phyloP scores from a whole-genome alignment of 2,888 invertebrate genomes.

The Acleris holmiana region DNA sequence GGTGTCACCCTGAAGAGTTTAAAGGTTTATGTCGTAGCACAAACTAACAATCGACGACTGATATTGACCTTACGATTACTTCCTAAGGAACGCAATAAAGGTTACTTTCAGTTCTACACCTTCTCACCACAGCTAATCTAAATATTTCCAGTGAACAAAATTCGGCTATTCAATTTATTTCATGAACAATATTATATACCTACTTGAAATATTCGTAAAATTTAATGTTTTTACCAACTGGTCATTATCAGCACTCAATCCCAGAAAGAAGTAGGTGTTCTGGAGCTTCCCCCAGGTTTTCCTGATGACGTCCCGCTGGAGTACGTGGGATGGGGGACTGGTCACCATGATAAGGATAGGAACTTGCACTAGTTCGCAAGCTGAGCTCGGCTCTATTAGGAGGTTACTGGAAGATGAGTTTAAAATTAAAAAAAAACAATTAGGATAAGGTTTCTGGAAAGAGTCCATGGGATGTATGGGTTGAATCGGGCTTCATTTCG shows the following conservation, averaged over 20 bases:
- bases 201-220: too few relatives aligned
- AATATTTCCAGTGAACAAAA: too few relatives aligned
- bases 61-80: too few relatives aligned
- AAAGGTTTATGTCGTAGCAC: not conserved
- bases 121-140: too few relatives aligned
- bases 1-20: constrained; percentile 57
- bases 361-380: constrained; percentile 48
- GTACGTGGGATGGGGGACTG: constrained; percentile 78
- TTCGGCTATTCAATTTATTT: too few relatives aligned
- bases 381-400: constrained; percentile 63
- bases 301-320: constrained; percentile 82
- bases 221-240: constrained; percentile 51
- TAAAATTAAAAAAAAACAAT: not conserved
- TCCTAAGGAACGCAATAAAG: too few relatives aligned
- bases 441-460: too few relatives aligned
- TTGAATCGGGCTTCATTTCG: too few relatives aligned
- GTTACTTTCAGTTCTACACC: too few relatives aligned
- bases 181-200: too few relatives aligned
- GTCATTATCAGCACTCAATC: constrained; percentile 61
- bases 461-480: too few relatives aligned
- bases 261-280: constrained; percentile 84
- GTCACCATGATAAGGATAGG: constrained; percentile 78
- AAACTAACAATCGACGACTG: too few relatives aligned
- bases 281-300: constrained; percentile 83
- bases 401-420: constrained; percentile 55